Evolutionary conservation across 92 coral and sea anemone genomes (phyloP).

Genomic region (Actinostola sp.): DNA sequence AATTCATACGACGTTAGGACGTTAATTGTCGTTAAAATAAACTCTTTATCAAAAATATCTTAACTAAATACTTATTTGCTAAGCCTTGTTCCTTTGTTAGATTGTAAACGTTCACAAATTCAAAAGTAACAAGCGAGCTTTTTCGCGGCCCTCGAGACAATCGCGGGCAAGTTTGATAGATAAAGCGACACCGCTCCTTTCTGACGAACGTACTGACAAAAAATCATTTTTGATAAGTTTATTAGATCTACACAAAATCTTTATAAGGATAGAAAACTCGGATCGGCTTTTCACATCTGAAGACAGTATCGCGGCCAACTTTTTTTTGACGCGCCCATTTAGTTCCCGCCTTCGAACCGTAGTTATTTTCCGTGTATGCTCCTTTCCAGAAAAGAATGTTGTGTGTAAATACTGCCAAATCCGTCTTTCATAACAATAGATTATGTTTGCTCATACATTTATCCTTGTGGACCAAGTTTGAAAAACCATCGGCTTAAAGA

Average conservation of each 20-base stretch:
- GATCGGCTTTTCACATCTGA: not conserved
- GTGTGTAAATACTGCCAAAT: not conserved
- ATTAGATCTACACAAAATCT: too few relatives aligned
- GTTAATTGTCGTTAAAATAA: too few relatives aligned
- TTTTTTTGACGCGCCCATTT: not conserved
- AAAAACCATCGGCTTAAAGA: not conserved
- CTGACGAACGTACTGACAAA: too few relatives aligned
- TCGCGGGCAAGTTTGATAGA: too few relatives aligned
- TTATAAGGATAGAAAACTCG: not conserved
- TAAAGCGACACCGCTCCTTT: too few relatives aligned
- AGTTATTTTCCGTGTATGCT: not conserved
- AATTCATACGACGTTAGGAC: not conserved
- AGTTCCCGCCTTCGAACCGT: not conserved
- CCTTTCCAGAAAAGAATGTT: not conserved
- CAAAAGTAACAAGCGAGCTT: slow-evolving; percentile 2
- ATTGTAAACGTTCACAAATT: not conserved
- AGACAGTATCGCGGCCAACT: not conserved
- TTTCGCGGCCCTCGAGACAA: not conserved
- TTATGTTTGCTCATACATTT: slow-evolving; percentile 7
- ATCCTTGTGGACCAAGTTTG: not conserved
- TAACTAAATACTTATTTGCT: not conserved
- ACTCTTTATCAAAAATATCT: not conserved
- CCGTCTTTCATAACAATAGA: not conserved
- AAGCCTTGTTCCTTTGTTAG: not conserved
- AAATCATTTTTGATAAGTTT: too few relatives aligned